phyloP scores from a whole-genome alignment of 2,888 invertebrate species.

The Aphidoletes aphidimyza region DNA sequence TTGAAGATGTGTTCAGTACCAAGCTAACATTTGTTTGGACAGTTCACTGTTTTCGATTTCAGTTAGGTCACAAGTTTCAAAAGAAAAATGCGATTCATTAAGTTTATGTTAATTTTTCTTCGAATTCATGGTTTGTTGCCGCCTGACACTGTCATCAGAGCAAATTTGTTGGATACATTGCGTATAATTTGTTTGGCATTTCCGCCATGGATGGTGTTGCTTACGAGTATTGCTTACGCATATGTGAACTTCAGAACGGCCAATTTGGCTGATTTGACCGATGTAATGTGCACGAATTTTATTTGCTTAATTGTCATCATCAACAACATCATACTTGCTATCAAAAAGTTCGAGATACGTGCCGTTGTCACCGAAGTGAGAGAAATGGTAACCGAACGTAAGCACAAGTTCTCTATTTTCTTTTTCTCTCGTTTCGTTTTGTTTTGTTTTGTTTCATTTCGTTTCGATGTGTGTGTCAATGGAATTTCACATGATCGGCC shows the following conservation, averaged over 20 bases:
- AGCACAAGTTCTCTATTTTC: neutral
- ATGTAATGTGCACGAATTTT: neutral
- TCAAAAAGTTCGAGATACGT: constrained; percentile 7
- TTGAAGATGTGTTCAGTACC: too few relatives aligned
- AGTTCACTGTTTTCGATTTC: neutral
- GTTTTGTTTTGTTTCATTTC: too few relatives aligned
- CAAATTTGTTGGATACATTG: neutral
- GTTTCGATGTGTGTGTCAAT: neutral
- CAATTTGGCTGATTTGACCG: neutral
- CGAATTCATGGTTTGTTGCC: neutral
- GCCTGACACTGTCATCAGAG: neutral
- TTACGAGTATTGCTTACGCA: neutral
- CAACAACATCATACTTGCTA: constrained; percentile 7
- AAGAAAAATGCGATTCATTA: neutral
- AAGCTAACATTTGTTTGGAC: too few relatives aligned
- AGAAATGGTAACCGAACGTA: neutral
- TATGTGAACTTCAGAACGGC: neutral
- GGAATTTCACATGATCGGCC: neutral
- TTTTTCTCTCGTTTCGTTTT: neutral
- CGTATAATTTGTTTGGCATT: neutral
- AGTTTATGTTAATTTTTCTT: neutral
- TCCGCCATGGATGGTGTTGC: neutral
- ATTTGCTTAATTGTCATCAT: neutral
- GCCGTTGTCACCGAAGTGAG: neutral
- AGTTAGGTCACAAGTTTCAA: too few relatives aligned